Base-by-base conservation (phyloP, 2,113 vertebrate genomes). In the Oxyura jamaicensis region DNA sequence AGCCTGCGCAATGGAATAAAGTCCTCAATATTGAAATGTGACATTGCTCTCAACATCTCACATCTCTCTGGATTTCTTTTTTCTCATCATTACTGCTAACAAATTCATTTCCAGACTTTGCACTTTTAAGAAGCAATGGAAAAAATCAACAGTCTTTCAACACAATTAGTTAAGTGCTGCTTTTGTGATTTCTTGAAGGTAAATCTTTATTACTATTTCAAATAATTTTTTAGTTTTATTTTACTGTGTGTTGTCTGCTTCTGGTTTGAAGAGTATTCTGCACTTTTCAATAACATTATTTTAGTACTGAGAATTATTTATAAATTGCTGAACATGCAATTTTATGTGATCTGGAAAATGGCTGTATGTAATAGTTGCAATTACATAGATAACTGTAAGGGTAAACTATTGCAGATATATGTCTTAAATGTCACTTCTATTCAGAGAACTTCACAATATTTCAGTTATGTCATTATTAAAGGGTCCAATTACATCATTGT, bases 1-100 rank as follows among this genome's bases (percentile, higher is more conserved):
- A 99, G 99, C 98, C 98, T 99, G 99, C 99, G 99, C 99, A 99
- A 99, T 99, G 99, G 99, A 99, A 99, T 99, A 99, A 99, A 99
- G 99, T 99, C 98, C 98, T 99, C 99, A 99, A 99, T 99, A 99
- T 99, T 99, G 99, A 99, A 99, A 99, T 99, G 99, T 99, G 99
- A 99, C 99, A 99, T 99, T 99, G 99, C 98, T 98, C 97, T 98
- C 98, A 98, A 98, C 98, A 99, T 98, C 98, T 99, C 98, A 98
- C 98, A 98, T 99, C 99, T 99, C 98, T 98, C 98, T 98, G 98
- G 98, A 98, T 99, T 99, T 99, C 97, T 99, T 98, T 99, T 97
- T 99, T 99, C 97, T 99, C 98, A 98, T 98, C 99, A 99, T 99
- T 99, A 99, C 99, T 99, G 99, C 98, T 99, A 99, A 99, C 99